phyloP scores from a whole-genome alignment of 1,140 invertebrate genomes.

The Lepidurus couesii region DNA sequence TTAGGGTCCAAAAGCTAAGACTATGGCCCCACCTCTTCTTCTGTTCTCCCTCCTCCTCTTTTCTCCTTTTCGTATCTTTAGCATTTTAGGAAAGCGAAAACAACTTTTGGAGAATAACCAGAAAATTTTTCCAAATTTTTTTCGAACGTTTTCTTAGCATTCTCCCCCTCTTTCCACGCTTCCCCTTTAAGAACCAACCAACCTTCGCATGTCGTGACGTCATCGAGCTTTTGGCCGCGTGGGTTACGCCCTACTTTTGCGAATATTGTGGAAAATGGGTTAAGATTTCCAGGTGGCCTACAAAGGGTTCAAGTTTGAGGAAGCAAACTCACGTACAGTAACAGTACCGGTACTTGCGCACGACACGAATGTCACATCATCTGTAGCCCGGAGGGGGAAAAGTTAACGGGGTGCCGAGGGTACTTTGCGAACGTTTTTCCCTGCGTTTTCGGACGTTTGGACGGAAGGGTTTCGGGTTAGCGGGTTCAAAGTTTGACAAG shows the following conservation, averaged over 20 bases:
- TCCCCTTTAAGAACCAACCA: not conserved
- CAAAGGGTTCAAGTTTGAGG: no score
- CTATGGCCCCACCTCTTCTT: not conserved
- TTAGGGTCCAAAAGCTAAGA: not conserved
- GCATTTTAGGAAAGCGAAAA: not conserved
- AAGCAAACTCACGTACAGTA: no score
- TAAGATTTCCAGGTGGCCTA: not conserved
- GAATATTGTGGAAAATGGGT: not conserved
- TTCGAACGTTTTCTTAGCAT: not conserved
- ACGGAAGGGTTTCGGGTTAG: conserved; percentile 2
- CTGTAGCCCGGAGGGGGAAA: not conserved
- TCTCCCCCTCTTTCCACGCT: not conserved
- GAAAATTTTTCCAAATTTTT: not conserved
- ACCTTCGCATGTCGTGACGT: not conserved
- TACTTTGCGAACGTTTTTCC: not conserved
- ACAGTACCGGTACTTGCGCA: no score
- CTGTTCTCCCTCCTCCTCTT: not conserved
- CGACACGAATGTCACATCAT: not conserved
- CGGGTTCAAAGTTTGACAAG: not conserved
- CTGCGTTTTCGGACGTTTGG: not conserved
- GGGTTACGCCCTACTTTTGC: conserved; percentile 20
- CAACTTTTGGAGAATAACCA: not conserved
- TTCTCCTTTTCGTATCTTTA: conserved; percentile 10
- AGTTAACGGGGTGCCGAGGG: not conserved
- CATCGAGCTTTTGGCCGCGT: not conserved